phyloP scores from a whole-genome alignment of 2,888 invertebrate species.

The Gymnoscelis rufifasciata region DNA sequence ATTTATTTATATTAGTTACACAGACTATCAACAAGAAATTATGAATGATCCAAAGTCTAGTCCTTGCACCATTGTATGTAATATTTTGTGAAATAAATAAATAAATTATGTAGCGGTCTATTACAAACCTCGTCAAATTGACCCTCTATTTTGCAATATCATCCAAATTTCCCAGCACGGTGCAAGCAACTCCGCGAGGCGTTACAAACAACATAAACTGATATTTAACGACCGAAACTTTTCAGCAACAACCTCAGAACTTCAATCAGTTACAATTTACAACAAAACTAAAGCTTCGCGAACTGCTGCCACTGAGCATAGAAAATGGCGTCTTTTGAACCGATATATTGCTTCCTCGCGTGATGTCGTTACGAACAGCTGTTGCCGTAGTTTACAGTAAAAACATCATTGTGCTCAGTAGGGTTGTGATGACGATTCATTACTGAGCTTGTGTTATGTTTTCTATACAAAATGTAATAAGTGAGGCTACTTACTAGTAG shows the following conservation, averaged over 20 bases:
- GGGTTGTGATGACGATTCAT: background rate
- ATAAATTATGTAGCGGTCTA: no score
- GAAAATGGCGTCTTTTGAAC: conserved; percentile 66
- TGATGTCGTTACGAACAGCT: conserved; percentile 74
- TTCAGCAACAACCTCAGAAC: background rate
- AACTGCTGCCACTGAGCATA: conserved; percentile 34
- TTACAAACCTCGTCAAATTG: no score
- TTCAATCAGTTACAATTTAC: conserved; percentile 6
- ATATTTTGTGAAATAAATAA: no score
- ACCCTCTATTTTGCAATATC: no score
- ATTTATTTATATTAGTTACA: no score
- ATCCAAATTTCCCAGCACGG: no score
- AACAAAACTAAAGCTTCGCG: conserved; percentile 12
- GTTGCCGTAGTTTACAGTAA: conserved; percentile 48
- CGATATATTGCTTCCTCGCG: conserved; percentile 76
- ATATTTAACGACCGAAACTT: background rate
- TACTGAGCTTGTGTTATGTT: background rate
- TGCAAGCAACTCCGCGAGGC: no score
- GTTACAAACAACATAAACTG: no score
- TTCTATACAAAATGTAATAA: background rate
- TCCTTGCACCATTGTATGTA: no score
- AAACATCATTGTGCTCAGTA: background rate
- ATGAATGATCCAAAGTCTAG: no score
- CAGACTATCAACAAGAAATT: no score
- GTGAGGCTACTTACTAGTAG: no score